phyloP scores from a whole-genome alignment of 2,888 invertebrate species.

The Apamea epomidion region DNA sequence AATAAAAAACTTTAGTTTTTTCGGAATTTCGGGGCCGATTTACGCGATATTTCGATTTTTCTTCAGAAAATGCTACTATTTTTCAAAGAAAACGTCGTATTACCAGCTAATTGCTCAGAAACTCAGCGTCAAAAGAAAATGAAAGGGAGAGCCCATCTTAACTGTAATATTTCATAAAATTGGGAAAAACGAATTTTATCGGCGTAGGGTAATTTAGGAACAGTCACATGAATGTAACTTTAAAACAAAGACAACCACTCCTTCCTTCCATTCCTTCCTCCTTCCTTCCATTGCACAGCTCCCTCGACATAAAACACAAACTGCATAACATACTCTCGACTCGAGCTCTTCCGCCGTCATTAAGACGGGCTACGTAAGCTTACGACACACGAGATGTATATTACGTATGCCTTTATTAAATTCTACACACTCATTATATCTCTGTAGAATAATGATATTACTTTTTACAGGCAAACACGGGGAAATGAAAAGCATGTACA shows the following conservation, averaged over 20 bases:
- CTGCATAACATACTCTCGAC: background rate
- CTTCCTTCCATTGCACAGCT: background rate
- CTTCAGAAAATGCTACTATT: background rate
- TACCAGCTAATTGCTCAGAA: background rate
- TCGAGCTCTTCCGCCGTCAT: constrained; percentile 8
- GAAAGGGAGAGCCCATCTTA: no score
- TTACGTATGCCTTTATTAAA: constrained; percentile 12
- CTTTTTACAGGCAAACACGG: background rate
- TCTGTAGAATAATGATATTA: background rate
- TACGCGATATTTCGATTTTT: background rate
- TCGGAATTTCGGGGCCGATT: background rate
- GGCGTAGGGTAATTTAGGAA: no score
- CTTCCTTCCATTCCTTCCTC: no score
- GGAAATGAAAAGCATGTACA: background rate
- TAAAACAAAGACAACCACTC: background rate
- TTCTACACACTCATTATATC: background rate
- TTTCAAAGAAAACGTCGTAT: background rate
- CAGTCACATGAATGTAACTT: background rate
- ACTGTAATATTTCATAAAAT: no score
- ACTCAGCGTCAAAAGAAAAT: background rate
- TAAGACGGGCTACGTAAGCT: background rate
- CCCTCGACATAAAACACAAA: background rate
- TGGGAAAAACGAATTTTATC: no score
- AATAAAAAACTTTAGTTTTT: background rate
- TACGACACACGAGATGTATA: constrained; percentile 7